Evolutionary conservation across 2,797 vertebrate genomes (phyloP), one percentile per base, ranked within the genome.

Genomic region (Helostoma temminkii): DNA sequence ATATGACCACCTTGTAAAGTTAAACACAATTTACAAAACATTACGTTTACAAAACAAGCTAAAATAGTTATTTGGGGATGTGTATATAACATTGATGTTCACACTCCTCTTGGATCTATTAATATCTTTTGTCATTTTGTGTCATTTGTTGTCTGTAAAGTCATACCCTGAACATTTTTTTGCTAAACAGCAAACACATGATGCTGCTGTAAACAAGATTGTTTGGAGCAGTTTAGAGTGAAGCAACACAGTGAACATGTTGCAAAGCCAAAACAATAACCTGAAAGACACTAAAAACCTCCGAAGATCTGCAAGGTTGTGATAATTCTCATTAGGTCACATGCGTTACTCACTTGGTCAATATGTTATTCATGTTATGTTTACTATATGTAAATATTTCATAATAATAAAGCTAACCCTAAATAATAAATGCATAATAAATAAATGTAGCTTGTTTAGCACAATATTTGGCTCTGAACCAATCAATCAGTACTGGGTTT

Each of bases 221-320:
- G 32, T 11, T 1, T 42, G 9, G 47, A 59, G 18, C 1, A 0
- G 18, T 16, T 60, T 6, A 12, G 8, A 15, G 36, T 24, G 3
- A 49, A 47, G n/a, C 15, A 46, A 74, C 22, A 54, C 10, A 2
- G 8, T 12, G 0, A 36, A 39, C n/a, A 9, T 37, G 3, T 3
- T 2, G 0, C 14, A 21, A 36, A 24, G 49, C 37, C 16, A 42
- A 57, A 53, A 46, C 15, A 47, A 28, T n/a, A 8, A 62, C 32
- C 22, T 53, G 15, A 50, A 68, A 49, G 25, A 37, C 36, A 37
- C 28, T 5, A 10, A 21, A 54, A 55, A 16, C 42, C 22, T 39
- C 37, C 8, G 9, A 3, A 26, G 11, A 24, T 22, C 30, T 55
- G 18, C 30, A 36, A 3, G 24, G 39, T 28, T 15, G 9, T n/a